Percentiles rank a stretch among this genome's conserved stretches.
These are phyloP conservation scores for Eptatretus atami DNA, from an alignment of 2,797 vertebrate species.

Conservation along the genomic window DNA sequence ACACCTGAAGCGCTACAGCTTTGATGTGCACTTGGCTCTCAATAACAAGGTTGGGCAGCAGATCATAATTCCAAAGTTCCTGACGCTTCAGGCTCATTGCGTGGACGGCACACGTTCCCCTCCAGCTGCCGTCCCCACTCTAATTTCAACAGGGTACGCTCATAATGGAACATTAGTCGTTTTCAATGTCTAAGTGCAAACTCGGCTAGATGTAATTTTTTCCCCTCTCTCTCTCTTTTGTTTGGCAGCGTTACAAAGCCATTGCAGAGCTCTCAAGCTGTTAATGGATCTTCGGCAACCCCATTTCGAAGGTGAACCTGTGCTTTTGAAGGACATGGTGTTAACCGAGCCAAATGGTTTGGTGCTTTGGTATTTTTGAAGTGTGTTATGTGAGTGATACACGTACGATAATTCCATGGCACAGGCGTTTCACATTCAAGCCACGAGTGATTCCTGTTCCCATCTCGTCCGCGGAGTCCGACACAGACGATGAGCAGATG, in stretches of 20 bases:
- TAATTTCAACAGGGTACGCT: too few relatives aligned
- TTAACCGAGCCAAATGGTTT: too few relatives aligned
- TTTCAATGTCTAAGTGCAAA: background rate
- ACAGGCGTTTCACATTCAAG: constrained; percentile 41
- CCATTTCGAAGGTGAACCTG: background rate
- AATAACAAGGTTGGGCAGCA: constrained; percentile 93
- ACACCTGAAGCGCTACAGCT: constrained; percentile 90
- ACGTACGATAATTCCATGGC: too few relatives aligned
- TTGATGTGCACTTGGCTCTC: constrained; percentile 61
- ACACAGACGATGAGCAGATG: constrained; percentile 47
- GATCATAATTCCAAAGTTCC: constrained; percentile 64
- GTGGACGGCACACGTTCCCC: constrained; percentile 48
- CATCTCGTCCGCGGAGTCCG: constrained; percentile 29
- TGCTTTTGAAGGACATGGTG: background rate
- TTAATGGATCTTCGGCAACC: constrained; percentile 1
- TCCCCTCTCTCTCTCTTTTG: background rate
- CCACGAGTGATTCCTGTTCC: constrained; percentile 18
- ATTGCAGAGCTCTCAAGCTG: background rate
- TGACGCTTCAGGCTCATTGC: constrained; percentile 64
- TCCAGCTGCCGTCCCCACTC: constrained; percentile 16
- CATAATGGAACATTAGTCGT: too few relatives aligned
- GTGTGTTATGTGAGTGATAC: too few relatives aligned
- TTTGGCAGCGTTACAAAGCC: background rate
- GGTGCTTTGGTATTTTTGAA: too few relatives aligned
- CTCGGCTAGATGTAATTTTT: background rate